Evolutionary conservation across 92 coral and sea anemone species (phyloP), one percentile per base, ranked within the genome.

Genomic region (Palythoa grandiflora): DNA sequence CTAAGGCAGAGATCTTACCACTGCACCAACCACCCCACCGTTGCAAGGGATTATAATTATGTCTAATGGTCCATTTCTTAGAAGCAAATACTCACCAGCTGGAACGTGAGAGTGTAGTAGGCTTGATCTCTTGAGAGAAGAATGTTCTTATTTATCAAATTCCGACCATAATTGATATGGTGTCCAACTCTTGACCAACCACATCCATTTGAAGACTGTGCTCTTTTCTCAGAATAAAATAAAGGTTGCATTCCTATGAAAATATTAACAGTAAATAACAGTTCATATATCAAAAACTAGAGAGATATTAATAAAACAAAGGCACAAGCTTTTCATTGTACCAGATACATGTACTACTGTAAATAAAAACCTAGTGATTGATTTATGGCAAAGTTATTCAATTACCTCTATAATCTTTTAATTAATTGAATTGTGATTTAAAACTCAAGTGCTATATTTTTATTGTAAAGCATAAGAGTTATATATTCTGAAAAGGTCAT

Each of bases 101-200:
- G 94, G 79, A 95, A 97, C 4, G 94, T 94, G 17, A 97, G 94
- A 6, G 95, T 89, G 85, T 73, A 91, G 88, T 95, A 97, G 3
- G 86, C 89, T 9, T 85, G 90, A 78, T 97, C 96, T 17, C 93
- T 91, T n/a, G 92, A 85, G 52, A 97, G 89, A 10, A 95, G 88
- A 60, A 91, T 85, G 80, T 91, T 92, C 75, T 91, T 94, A 75
- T 91, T 91, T 12, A 92, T 79, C 2, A 90, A 59, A 36, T 94
- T 97, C 17, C 88, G 95, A 59, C 83, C 60, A 48, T 97, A 97
- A 73, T 86, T 94, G 52, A 97, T 91, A 68, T 88, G 88, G 28
- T 90, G 96, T 1, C 99, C 99, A 54, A 79, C 89, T 91, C 99
- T 88, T 44, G 87, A 92, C 99, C 99, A 97, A 12, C 98, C 99